These are phyloP conservation scores for Leptocoma aspasia DNA, from an alignment of 2,113 vertebrate species.

Conservation along the genomic window DNA sequence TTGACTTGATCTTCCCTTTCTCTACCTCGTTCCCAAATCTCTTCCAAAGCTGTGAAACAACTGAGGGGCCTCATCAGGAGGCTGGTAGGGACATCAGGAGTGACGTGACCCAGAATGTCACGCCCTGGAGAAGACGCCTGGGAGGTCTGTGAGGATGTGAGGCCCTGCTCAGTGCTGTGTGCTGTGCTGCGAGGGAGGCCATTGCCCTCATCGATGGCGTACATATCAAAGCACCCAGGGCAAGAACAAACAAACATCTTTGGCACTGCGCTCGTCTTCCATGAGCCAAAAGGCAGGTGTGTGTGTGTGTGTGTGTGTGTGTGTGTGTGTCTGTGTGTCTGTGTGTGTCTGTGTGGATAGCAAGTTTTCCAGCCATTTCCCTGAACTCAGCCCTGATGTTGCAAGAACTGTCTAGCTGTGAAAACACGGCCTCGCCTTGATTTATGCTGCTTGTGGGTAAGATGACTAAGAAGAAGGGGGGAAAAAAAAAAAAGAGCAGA, in stretches of 20 bases:
- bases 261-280: neutral
- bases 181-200: neutral
- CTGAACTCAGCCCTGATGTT: constrained; percentile 54
- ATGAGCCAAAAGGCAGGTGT: constrained; percentile 54
- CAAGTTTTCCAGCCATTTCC: constrained; percentile 16
- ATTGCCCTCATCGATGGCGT: neutral
- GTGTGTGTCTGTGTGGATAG: neutral
- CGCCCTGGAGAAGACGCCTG: accelerated
- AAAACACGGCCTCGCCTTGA: constrained; percentile 60
- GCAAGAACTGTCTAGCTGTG: constrained; percentile 50
- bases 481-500: neutral
- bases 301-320: neutral
- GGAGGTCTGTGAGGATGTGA: neutral
- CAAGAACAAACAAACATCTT: constrained; percentile 59
- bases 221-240: constrained; percentile 48
- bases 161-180: neutral
- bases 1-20: neutral
- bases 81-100: neutral
- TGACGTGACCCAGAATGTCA: neutral
- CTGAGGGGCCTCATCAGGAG: neutral
- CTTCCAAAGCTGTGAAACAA: neutral
- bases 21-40: neutral
- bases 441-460: constrained; percentile 46
- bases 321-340: neutral
- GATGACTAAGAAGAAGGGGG: constrained; percentile 32